Conservation (phyloP, 2,888 invertebrate genomes). For the Patella pellucida region DNA sequence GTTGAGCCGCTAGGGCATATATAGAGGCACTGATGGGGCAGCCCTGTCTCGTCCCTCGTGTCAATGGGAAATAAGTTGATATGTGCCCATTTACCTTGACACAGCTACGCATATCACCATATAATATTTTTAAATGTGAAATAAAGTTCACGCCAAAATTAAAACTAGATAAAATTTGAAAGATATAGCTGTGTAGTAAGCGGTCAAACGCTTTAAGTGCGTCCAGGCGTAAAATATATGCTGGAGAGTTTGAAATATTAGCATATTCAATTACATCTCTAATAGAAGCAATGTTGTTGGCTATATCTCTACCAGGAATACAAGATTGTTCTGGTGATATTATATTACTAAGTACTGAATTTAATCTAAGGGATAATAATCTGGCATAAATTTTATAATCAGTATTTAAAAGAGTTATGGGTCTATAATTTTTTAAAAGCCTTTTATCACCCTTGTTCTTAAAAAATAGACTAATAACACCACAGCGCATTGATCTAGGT, state of each 20-base stretch:
- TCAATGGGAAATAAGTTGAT: not conserved
- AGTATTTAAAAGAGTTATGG: conserved; percentile 41
- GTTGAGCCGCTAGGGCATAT: not conserved
- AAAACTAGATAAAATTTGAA: conserved; percentile 17
- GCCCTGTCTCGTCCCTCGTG: not conserved
- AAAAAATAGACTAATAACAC: conserved; percentile 36
- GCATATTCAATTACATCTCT: conserved; percentile 38
- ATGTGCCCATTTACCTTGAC: conserved; percentile 35
- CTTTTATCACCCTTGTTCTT: conserved; percentile 34
- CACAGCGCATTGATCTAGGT: conserved; percentile 21
- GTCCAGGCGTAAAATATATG: conserved; percentile 39
- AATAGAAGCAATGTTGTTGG: conserved; percentile 41
- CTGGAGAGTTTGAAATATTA: conserved; percentile 32
- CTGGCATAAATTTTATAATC: conserved; percentile 45
- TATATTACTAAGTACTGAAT: conserved; percentile 28
- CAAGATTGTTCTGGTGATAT: conserved; percentile 43
- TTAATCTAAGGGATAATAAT: conserved; percentile 36
- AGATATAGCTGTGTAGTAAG: conserved; percentile 38
- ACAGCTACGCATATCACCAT: conserved; percentile 27
- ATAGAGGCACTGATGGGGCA: not conserved
- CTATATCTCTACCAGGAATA: conserved; percentile 39
- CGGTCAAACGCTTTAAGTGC: conserved; percentile 48
- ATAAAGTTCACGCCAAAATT: conserved; percentile 13
- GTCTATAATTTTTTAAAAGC: conserved; percentile 39
- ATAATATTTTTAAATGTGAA: conserved; percentile 10